Conservation (phyloP, 2,113 vertebrate genomes). For the Petrocephalus zakoni region DNA sequence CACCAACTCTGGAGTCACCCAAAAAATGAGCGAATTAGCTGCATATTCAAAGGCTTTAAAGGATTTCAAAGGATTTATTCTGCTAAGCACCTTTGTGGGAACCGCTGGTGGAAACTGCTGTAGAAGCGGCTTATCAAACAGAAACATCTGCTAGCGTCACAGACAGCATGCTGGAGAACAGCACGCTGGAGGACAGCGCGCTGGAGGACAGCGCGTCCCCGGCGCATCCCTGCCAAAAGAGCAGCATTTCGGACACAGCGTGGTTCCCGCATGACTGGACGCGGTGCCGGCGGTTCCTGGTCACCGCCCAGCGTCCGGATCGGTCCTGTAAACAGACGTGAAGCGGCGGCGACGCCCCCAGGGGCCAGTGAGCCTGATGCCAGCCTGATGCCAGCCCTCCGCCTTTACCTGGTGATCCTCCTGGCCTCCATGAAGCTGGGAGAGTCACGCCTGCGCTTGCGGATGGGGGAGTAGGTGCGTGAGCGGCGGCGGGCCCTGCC, state of each 20-base stretch:
- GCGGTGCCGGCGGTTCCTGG: background rate
- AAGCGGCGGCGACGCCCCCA: background rate
- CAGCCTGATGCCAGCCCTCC: background rate
- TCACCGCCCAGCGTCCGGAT: background rate
- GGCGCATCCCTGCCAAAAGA: background rate
- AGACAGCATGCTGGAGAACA: background rate
- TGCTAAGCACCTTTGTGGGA: background rate
- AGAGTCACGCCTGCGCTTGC: constrained; percentile 90
- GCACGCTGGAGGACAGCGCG: background rate
- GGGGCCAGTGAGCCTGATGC: background rate
- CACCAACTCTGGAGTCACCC: background rate
- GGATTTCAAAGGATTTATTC: background rate
- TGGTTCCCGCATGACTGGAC: background rate
- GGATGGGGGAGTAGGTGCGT: constrained; percentile 92
- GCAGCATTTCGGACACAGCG: background rate
- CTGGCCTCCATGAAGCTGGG: constrained; percentile 98
- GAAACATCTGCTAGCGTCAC: background rate
- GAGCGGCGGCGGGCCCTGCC: constrained; percentile 80
- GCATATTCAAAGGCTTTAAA: background rate
- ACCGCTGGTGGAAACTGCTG: background rate
- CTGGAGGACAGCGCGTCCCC: background rate
- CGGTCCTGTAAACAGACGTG: background rate
- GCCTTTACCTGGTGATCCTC: constrained; percentile 87
- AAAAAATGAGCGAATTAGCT: background rate
- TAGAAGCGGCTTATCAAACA: background rate